Base-by-base conservation (phyloP, 2,888 invertebrate genomes). In the Boloria euphrosyne region DNA sequence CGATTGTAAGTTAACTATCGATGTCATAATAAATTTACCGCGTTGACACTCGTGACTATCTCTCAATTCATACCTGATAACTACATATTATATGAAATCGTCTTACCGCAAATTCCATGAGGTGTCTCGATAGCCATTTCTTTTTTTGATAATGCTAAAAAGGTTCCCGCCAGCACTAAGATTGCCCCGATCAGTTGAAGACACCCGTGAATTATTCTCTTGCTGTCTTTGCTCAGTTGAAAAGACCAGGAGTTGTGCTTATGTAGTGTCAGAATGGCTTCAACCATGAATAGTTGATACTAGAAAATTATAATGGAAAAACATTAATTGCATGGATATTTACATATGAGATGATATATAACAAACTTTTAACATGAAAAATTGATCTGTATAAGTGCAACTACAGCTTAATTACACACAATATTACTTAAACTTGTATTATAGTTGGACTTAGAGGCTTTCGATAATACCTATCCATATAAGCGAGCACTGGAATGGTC, bases 251-350 rank as follows among this genome's bases (percentile, higher is more conserved):
- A 86, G 77, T 93, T 93, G 75, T 92, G 90, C 31, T 83, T 80
- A 71, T 92, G 89, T 4, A 93, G 80, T 1, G 90, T 89, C 63
- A 93, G 74, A 13, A 93, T 82, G 17, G 91, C 89, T 75, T 93
- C 92, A n/a, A 92, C 89, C 51, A 93, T 77, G 74, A 93, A 90
- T 10, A 93, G 79, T 76, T 92, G 92, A 73, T 93, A 93, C 93
- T 93, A 86, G 43, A 87, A 88, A 17, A 31, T 16, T 49, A 16
- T 50, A n/a, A 47, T 46, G 31, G 6, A 38, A 18, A 53, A 7
- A 47, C 1, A 18, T 22, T n/a, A 7, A 22, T 22, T n/a, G 22
- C 4, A 43, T 43, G 1, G 49, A 43, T 51, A 2, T 6, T 16
- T 17, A 17, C n/a, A 13, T 14, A 50, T 31, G 7, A 31, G 31